Evolutionary conservation across 2,888 invertebrate genomes (phyloP).

Genomic region (Acrocera orbiculus): DNA sequence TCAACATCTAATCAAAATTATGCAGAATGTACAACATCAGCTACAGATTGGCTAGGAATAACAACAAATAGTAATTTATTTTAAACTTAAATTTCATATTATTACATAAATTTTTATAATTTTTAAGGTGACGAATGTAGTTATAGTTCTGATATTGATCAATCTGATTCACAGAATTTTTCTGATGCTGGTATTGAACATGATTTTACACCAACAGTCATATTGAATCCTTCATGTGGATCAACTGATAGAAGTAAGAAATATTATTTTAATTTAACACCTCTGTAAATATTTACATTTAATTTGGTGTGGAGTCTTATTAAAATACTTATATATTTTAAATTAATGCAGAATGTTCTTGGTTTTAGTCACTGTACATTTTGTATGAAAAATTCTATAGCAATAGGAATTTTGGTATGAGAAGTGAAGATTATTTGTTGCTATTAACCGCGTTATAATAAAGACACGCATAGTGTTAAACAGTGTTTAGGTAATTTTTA

Average conservation of each 20-base stretch:
- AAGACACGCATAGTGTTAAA: too few species aligned
- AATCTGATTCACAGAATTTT: slow-evolving; percentile 39
- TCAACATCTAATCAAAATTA: slow-evolving; percentile 26
- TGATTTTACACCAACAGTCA: slow-evolving; percentile 53
- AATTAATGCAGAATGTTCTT: neutral
- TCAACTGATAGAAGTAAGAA: slow-evolving; percentile 60
- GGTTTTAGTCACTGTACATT: too few species aligned
- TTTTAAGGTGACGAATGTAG: slow-evolving; percentile 53
- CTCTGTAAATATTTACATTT: too few species aligned
- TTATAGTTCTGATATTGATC: slow-evolving; percentile 60
- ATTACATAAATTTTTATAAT: neutral
- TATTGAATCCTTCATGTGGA: slow-evolving; percentile 49
- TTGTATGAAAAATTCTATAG: too few species aligned
- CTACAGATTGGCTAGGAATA: slow-evolving; percentile 75
- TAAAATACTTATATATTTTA: neutral
- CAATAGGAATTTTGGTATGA: too few species aligned
- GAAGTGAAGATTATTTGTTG: too few species aligned
- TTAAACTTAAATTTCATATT: neutral
- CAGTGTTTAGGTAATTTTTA: too few species aligned
- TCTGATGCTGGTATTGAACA: slow-evolving; percentile 38
- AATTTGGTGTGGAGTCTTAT: too few species aligned
- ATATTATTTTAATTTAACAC: slow-evolving; percentile 5
- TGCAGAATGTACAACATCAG: slow-evolving; percentile 41
- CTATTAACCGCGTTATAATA: too few species aligned
- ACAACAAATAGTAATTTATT: slow-evolving; percentile 59